Base-by-base conservation (phyloP, 2,113 vertebrate species). In the Heloderma charlesbogerti region DNA sequence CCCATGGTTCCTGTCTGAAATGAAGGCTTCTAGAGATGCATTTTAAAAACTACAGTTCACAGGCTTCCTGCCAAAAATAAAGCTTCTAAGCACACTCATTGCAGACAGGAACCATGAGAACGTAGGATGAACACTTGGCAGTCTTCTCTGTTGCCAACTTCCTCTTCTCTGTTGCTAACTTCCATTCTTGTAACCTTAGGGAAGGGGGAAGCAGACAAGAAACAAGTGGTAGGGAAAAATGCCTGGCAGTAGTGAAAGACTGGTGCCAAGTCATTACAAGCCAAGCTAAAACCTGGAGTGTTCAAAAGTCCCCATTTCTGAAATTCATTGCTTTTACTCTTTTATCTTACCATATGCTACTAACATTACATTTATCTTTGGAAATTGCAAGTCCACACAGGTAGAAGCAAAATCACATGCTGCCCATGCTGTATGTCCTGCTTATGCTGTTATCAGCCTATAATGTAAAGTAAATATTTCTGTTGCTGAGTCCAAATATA, bases 401-500 rank as follows among this genome's bases (percentile, higher is more conserved):
- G 75, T 83, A 81, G 22, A 88, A 54, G 74, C 48, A 37, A 81
- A 40, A 54, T 54, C 16, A 45, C 40, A 34, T 84, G 48, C n/a
- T 40, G 25, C 69, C 43, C 43, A 15, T 83, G 37, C 29, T 40
- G 13, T 12, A 31, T 43, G 72, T 85, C 8, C 29, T 75, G 27
- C 69, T 84, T 60, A 22, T 43, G 37, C 6, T 75, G 29, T n/a
- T 75, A 45, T 84, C 80, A 48, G 66, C 60, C 51, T 67, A 9
- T 3, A 40, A 54, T 91, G 81, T 82, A 3, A 83, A 85, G 6
- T 48, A 63, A 1, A 88, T 86, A 0, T 0, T 94, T 95, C 84
- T 86, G 0, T 79, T 2, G 7, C 0, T 29, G 72, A 31, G 54
- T 71, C 88, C 88, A 88, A 89, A 93, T 83, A 40, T 37, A 63